These are phyloP conservation scores for Ariopsis seemanni DNA, from an alignment of 2,113 vertebrate species.

Conservation along the genomic window DNA sequence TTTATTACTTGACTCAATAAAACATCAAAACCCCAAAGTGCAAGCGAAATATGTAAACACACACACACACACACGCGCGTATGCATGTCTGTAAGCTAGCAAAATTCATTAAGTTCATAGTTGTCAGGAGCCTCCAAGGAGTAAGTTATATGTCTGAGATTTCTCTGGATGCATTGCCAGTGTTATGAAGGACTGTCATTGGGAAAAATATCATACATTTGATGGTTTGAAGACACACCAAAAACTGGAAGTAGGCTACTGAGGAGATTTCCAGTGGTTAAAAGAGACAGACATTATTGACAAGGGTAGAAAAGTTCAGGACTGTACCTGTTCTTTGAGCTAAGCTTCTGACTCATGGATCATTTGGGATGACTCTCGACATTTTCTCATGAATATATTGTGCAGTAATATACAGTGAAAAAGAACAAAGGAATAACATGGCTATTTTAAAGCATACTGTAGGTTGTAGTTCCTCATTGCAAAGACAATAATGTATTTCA, in stretches of 20 bases:
- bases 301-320: constrained; percentile 7
- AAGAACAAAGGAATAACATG: neutral
- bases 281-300: constrained; percentile 16
- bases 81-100: neutral
- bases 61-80: constrained; percentile 12
- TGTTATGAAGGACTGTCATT: neutral
- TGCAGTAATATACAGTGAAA: neutral
- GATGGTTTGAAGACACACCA: constrained; percentile 10
- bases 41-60: neutral
- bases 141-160: constrained; percentile 16
- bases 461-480: neutral
- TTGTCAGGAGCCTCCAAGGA: constrained; percentile 1
- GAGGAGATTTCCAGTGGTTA: constrained; percentile 4
- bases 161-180: neutral
- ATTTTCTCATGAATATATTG: neutral
- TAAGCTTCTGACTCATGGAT: neutral
- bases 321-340: neutral
- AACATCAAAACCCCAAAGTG: constrained; percentile 28
- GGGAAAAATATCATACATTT: neutral
- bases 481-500: neutral
- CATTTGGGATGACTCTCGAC: neutral
- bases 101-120: constrained; percentile 29
- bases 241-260: constrained; percentile 19
- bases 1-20: constrained; percentile 41
- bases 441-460: neutral